These are phyloP conservation scores for Apotomis betuletana DNA, from an alignment of 2,888 invertebrate species.

Conservation along the genomic window DNA sequence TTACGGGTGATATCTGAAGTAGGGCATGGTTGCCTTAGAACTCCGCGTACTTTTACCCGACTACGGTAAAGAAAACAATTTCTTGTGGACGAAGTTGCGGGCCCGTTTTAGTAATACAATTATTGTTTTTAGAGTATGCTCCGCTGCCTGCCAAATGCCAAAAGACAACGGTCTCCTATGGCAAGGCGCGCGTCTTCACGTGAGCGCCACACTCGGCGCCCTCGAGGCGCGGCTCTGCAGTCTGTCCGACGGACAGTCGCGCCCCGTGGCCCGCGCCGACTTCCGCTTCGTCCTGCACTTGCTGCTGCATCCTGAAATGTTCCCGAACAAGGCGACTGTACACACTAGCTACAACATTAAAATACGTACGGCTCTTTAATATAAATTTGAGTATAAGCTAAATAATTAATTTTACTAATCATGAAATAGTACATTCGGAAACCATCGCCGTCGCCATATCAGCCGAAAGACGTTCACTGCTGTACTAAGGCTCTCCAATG, in stretches of 20 bases:
- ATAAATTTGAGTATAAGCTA: no score
- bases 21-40: no score
- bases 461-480: no score
- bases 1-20: no score
- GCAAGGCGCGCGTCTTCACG: slow-evolving; percentile 60
- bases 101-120: background rate
- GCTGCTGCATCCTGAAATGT: slow-evolving; percentile 59
- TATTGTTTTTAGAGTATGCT: slow-evolving; percentile 62
- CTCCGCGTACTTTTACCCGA: no score
- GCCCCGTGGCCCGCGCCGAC: slow-evolving; percentile 61
- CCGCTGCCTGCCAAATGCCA: slow-evolving; percentile 71
- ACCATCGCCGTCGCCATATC: no score
- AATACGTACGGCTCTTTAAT: slow-evolving; percentile 60
- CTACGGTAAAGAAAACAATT: no score
- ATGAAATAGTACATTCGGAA: no score
- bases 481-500: no score
- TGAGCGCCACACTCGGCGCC: slow-evolving; percentile 47
- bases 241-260: slow-evolving; percentile 43
- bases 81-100: no score
- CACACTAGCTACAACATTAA: slow-evolving; percentile 56
- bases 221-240: slow-evolving; percentile 54
- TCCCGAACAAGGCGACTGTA: slow-evolving; percentile 53
- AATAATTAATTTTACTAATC: no score
- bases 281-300: slow-evolving; percentile 56
- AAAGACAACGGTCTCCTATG: slow-evolving; percentile 58